Conservation (phyloP, 2,113 vertebrate species). For the Psilopsiagon aurifrons region DNA sequence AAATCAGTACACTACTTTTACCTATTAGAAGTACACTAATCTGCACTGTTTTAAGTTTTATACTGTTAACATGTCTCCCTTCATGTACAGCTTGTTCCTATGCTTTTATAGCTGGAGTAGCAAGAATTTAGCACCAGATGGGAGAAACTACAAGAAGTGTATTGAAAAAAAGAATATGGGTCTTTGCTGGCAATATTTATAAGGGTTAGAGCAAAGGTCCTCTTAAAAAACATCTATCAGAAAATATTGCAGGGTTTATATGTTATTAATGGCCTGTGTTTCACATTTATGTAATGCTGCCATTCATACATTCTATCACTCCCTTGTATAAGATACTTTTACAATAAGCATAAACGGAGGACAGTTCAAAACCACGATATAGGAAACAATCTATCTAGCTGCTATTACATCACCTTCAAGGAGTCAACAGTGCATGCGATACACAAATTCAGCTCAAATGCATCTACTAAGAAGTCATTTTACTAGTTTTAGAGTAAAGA, state of each 20-base stretch:
- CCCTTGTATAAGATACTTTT: background rate
- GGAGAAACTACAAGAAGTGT: background rate
- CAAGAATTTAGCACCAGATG: background rate
- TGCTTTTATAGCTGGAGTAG: background rate
- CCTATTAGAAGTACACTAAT: background rate
- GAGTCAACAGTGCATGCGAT: background rate
- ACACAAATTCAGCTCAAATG: background rate
- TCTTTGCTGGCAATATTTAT: conserved; percentile 12
- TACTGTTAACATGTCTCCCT: background rate
- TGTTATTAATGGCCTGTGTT: conserved; percentile 36
- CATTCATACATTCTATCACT: background rate
- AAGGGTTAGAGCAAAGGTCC: conserved; percentile 11
- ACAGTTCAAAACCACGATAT: background rate
- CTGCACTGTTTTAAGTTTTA: background rate
- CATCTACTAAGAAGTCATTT: background rate
- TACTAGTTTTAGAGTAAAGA: background rate
- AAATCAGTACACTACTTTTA: background rate
- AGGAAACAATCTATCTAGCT: background rate
- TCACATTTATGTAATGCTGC: background rate
- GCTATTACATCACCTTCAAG: background rate
- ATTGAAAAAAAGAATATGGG: background rate
- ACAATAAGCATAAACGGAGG: background rate
- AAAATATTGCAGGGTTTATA: conserved; percentile 15
- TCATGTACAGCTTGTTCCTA: background rate
- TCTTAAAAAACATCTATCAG: conserved; percentile 29